Evolutionary conservation across 1,140 invertebrate species (phyloP), one percentile per base, ranked within the genome.

Genomic region (Eubasilissa regina): DNA sequence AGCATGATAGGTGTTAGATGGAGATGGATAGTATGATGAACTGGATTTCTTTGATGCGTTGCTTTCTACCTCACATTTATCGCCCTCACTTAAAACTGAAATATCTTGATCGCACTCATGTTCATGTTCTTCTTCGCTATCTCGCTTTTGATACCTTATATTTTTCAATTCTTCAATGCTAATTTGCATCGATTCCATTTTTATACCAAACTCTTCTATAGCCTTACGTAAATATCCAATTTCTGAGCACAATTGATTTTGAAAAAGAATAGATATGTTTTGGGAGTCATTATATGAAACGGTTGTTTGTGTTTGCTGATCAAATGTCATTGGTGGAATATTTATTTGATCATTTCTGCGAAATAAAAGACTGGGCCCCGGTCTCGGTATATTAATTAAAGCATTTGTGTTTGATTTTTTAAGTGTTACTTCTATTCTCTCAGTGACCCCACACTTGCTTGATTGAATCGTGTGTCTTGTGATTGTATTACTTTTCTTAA

Each of bases 271-370:
- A 8, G 75, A 55, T 7, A 82, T 21, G 45, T 62, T 66, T 9
- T 70, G 44, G 1, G 53, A 48, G 45, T 77, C 75, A n/a, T 13
- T 35, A 62, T 72, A 55, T 11, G 53, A 55, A 3, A 75, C 7
- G 25, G 56, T 74, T 7, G 81, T 82, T 60, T 82, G 81, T 13
- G 81, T 80, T 73, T 82, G 81, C 48, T 82, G 81, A 53, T 82
- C 81, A 56, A 82, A 82, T 17, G 78, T 82, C 81, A 82, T 82
- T 3, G 81, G 81, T 7, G 75, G 75, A 45, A 73, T 73, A 0
- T 47, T 53, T 9, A 7, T 70, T 51, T 45, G 47, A 17, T 15
- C 12, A 66, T 45, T 62, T 21, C 19, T 1, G 10, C 25, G 1
- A 35, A 35, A 35, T 35, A 6, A 35, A 35, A 15, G 48, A 51